A percentile compares a stretch with the other conserved stretches of the same genome.
Conservation (phyloP, 2,888 invertebrate genomes). For the Epinotia brunnichana region DNA sequence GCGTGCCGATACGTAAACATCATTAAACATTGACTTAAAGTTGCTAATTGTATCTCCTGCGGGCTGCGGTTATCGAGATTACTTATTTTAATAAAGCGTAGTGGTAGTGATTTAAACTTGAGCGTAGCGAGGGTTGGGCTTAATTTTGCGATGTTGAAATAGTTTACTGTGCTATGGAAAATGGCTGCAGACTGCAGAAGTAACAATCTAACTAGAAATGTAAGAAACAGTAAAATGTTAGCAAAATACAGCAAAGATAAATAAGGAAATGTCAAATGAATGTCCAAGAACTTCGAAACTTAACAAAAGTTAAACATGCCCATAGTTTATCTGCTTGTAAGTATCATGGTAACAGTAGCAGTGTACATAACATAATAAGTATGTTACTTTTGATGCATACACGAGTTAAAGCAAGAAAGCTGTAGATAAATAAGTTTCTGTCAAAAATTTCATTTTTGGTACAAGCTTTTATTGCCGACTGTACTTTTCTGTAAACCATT, state of each 20-base stretch:
- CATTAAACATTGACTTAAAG: constrained; percentile 4
- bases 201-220: background rate
- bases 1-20: constrained; percentile 28
- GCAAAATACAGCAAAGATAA: too few relatives aligned
- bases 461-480: too few relatives aligned
- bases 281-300: background rate
- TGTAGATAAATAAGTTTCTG: too few relatives aligned
- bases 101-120: background rate
- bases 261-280: too few relatives aligned
- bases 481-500: too few relatives aligned
- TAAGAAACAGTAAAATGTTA: too few relatives aligned
- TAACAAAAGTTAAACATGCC: background rate
- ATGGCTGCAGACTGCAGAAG: background rate
- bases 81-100: background rate
- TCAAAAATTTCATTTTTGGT: too few relatives aligned
- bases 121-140: background rate
- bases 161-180: background rate
- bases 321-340: background rate
- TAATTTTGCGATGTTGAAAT: background rate
- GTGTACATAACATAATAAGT: background rate
- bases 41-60: background rate
- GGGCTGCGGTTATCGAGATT: background rate
- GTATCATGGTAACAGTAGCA: too few relatives aligned
- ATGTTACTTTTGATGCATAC: background rate
- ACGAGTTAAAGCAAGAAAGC: background rate